These are phyloP conservation scores for Leucoraja erinaceus DNA, from an alignment of 2,113 vertebrate species.

Conservation along the genomic window DNA sequence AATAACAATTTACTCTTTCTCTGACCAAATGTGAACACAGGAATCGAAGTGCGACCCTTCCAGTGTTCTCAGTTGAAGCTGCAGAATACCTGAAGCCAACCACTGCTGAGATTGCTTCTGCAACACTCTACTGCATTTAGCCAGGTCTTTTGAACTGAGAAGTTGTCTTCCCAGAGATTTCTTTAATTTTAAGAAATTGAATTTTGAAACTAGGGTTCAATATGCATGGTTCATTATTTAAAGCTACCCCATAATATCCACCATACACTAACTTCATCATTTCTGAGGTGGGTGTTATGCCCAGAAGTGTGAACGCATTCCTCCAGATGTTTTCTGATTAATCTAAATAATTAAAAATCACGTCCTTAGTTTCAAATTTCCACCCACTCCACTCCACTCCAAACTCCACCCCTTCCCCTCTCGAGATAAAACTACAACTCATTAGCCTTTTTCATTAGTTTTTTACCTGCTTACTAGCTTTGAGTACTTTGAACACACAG, in stretches of 20 bases:
- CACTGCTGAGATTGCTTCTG: background rate
- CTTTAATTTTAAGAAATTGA: background rate
- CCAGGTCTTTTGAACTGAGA: background rate
- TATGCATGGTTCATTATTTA: too few species aligned
- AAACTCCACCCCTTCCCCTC: too few species aligned
- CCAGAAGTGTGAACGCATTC: background rate
- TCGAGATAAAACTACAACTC: background rate
- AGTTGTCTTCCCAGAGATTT: background rate
- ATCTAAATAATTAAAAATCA: background rate
- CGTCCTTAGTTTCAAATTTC: background rate
- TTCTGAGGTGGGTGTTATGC: background rate
- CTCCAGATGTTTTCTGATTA: background rate
- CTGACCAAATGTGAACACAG: too few species aligned
- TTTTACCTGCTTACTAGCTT: background rate
- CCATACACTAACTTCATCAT: background rate
- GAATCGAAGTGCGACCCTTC: too few species aligned
- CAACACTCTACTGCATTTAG: background rate
- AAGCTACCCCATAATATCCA: too few species aligned
- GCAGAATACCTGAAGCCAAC: background rate
- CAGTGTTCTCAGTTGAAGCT: background rate
- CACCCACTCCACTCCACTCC: background rate
- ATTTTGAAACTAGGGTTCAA: too few species aligned
- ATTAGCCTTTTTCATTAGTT: background rate
- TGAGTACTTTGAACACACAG: background rate
- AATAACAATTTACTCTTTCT: too few species aligned